Percentiles rank a stretch among this genome's conserved stretches.
phyloP scores from a whole-genome alignment of 1,140 invertebrate genomes.

The Microplitis demolitor region DNA sequence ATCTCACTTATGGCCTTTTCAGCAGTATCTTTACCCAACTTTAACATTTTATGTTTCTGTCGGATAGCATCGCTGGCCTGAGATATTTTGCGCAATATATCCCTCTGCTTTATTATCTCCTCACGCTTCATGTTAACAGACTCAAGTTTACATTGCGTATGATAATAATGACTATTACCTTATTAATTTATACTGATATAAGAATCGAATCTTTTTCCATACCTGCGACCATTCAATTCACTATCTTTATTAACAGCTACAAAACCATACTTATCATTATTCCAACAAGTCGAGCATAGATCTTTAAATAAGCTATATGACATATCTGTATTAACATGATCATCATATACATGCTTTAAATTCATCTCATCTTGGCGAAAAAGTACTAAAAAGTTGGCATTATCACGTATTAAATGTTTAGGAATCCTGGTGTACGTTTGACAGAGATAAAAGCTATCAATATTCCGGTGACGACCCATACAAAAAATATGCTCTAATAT shows the following conservation, averaged over 20 bases:
- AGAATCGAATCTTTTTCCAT: constrained; percentile 15
- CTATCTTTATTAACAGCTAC: background rate
- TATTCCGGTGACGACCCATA: background rate
- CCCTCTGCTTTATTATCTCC: constrained; percentile 7
- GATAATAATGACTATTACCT: background rate
- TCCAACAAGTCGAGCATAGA: background rate
- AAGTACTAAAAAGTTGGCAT: background rate
- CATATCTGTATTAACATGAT: background rate
- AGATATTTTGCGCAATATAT: constrained; percentile 23
- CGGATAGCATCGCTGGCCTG: constrained; percentile 30
- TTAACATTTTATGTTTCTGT: constrained; percentile 29
- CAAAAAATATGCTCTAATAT: background rate
- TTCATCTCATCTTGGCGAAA: constrained; percentile 18
- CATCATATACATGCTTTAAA: background rate
- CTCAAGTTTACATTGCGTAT: background rate
- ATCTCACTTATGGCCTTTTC: constrained; percentile 14
- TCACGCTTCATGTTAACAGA: constrained; percentile 14
- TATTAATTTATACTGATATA: constrained; percentile 15
- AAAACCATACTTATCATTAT: background rate
- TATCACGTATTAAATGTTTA: constrained; percentile 3
- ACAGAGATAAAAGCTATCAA: constrained; percentile 12
- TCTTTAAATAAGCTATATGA: background rate
- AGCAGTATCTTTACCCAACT: constrained; percentile 3
- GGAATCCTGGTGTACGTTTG: constrained; percentile 2
- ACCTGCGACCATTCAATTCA: background rate